Conservation (phyloP, 2,113 vertebrate species). For the Argyrosomus japonicus region DNA sequence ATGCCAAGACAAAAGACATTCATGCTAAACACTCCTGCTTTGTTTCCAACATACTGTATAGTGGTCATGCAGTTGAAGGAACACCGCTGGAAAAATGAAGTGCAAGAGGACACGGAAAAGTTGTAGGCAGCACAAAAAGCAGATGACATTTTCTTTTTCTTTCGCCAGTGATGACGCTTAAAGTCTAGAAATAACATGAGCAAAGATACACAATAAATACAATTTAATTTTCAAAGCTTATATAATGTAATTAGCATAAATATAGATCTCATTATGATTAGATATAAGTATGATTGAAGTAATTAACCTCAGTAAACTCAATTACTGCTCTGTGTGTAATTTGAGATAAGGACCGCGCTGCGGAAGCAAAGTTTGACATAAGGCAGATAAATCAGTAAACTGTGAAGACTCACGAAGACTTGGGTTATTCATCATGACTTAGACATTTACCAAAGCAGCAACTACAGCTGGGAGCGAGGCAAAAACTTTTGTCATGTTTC, state of each 20-base stretch:
- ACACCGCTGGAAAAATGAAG: neutral
- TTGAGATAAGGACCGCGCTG: slow-evolving; percentile 35
- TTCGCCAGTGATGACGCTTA: neutral
- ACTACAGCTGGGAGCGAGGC: neutral
- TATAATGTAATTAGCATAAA: slow-evolving; percentile 3
- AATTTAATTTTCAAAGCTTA: neutral
- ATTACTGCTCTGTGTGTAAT: slow-evolving; percentile 35
- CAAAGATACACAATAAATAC: neutral
- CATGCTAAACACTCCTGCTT: slow-evolving; percentile 31
- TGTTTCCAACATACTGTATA: neutral
- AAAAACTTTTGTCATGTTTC: slow-evolving; percentile 12
- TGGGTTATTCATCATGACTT: slow-evolving; percentile 22
- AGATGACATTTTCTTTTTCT: neutral
- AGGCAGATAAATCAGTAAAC: neutral
- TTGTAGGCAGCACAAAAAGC: neutral
- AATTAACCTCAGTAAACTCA: slow-evolving; percentile 46
- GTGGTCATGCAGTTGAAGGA: neutral
- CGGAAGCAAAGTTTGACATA: neutral
- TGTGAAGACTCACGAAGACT: neutral
- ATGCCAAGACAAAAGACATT: slow-evolving; percentile 43
- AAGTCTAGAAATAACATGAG: neutral
- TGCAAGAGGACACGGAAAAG: neutral
- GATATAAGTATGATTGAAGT: neutral
- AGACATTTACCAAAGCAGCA: slow-evolving; percentile 12
- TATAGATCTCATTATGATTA: slow-evolving; percentile 12